Base-by-base conservation (phyloP, 2,797 vertebrate species). In the Aythya fuligula region DNA sequence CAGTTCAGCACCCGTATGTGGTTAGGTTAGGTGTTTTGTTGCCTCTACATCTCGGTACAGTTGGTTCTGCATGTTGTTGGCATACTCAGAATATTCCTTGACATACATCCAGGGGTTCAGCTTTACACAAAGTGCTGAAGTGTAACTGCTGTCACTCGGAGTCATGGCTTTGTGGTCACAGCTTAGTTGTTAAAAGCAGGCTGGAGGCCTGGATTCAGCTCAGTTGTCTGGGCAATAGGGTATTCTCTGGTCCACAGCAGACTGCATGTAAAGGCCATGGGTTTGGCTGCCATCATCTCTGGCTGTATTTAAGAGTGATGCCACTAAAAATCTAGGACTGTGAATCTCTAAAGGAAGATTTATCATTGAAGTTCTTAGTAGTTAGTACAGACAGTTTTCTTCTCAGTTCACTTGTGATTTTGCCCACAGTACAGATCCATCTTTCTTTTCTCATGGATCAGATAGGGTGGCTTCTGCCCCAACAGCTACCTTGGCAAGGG, bases 1-100 rank as follows among this genome's bases (percentile, higher is more conserved):
- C 49, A 25, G 49, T 27, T 89, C 4, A 1, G 19, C 21, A 22
- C 14, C 4, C 57, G 14, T 54, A 1, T 0, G 1, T 67, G 43
- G 8, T 43, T 75, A 45, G 1, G 4, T 41, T 25, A 8, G 28
- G 22, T 79, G 9, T 73, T 20, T 47, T 75, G 24, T 30, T 20
- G 24, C 14, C 28, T 65, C 41, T n/a, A 0, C 4, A 4, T 71
- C 20, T 66, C 71, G 30, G 5, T 70, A 41, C 1, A 1, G 4
- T 62, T 79, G 39, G 5, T 49, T 87, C 24, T 62, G 43, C 64
- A 38, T 73, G 12, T 47, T 74, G 9, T 13, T 71, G 22, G 2
- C 39, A 9, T 54, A 18, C 21, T 85, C 25, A 28, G 3, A 41
- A 41, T n/a, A 11, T 62, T 86, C n/a, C 17, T 34, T 45, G 66